Conservation (phyloP, 2,797 vertebrate genomes). For the Muraenolepis orangiensis region DNA sequence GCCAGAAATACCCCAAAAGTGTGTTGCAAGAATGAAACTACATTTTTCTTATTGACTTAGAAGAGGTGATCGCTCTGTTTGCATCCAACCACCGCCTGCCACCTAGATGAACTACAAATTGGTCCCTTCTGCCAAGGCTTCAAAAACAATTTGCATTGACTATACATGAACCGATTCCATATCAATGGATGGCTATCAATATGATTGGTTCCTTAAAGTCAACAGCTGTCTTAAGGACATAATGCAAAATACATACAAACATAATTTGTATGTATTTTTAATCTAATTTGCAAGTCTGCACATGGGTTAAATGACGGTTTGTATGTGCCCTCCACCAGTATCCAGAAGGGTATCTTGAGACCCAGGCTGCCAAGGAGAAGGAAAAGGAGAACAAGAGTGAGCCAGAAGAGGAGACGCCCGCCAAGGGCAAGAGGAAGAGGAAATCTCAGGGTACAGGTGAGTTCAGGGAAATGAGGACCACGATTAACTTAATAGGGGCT, state of each 20-base stretch:
- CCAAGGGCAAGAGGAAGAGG: constrained; percentile 81
- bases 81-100: no score
- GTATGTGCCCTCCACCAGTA: constrained; percentile 69
- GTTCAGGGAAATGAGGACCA: constrained; percentile 21
- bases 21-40: no score
- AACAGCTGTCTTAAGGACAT: neutral
- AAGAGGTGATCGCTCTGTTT: no score
- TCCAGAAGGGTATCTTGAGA: constrained; percentile 92
- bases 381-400: constrained; percentile 85
- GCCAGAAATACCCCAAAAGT: no score
- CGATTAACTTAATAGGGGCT: neutral
- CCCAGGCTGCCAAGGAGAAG: constrained; percentile 81
- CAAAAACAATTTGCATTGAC: neutral
- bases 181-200: neutral
- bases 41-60: no score
- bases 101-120: neutral
- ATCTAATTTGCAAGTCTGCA: neutral
- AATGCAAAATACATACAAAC: no score
- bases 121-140: neutral
- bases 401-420: constrained; percentile 69
- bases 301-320: neutral
- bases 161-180: neutral
- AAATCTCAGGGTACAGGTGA: constrained; percentile 71
- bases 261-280: neutral
- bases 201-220: neutral